Conservation (phyloP, 2,797 vertebrate species). For the Ptychobarbus kaznakovi region DNA sequence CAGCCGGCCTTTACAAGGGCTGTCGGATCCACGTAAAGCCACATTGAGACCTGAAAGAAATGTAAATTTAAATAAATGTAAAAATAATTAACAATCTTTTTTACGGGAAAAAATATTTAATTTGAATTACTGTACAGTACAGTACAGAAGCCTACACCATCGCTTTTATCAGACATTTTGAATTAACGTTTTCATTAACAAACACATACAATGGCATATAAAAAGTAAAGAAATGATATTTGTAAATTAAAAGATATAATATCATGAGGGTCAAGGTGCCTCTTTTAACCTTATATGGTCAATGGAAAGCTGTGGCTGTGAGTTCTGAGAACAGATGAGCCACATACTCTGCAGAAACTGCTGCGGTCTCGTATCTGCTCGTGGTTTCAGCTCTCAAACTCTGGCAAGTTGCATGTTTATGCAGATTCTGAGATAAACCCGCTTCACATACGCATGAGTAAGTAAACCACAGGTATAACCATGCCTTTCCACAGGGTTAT, state of each 20-base stretch:
- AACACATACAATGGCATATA: background rate
- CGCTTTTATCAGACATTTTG: background rate
- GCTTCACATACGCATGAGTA: conserved; percentile 27
- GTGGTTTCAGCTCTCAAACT: background rate
- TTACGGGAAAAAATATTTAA: too few species aligned
- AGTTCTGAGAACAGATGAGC: conserved; percentile 23
- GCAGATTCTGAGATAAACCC: conserved; percentile 55
- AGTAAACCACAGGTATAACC: conserved; percentile 49
- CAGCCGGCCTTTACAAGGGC: conserved; percentile 69
- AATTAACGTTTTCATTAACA: background rate
- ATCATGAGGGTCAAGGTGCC: background rate
- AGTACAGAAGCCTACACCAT: background rate
- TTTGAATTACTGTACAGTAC: too few species aligned
- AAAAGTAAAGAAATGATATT: background rate
- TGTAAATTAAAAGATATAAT: background rate
- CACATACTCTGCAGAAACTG: conserved; percentile 39
- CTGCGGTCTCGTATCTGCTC: conserved; percentile 35
- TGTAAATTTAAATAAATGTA: background rate
- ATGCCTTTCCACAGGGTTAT: conserved; percentile 24
- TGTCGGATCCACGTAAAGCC: conserved; percentile 3
- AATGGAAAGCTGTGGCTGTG: conserved; percentile 16
- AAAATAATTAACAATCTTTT: background rate
- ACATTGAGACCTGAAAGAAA: conserved; percentile 27
- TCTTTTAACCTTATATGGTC: conserved; percentile 17
- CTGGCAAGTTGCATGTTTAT: conserved; percentile 36